These are phyloP conservation scores for Hiodon alosoides DNA, from an alignment of 2,113 vertebrate species.

Conservation along the genomic window DNA sequence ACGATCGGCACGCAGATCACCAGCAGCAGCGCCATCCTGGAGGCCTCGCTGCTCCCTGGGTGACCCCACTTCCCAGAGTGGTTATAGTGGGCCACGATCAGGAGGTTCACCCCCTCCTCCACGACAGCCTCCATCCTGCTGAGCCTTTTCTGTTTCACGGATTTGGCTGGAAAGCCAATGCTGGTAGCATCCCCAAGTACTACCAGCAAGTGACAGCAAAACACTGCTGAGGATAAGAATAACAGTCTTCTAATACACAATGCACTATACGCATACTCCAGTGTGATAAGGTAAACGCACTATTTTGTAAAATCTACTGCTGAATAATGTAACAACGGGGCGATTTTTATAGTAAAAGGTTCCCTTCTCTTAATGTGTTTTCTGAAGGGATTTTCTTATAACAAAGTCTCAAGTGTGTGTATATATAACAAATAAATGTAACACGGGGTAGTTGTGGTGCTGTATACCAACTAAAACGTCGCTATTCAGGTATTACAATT, in stretches of 20 bases:
- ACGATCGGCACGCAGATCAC: slow-evolving; percentile 63
- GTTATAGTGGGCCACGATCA: slow-evolving; percentile 65
- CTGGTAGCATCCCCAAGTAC: slow-evolving; percentile 33
- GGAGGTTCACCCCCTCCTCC: slow-evolving; percentile 54
- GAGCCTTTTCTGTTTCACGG: slow-evolving; percentile 40
- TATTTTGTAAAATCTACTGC: too few species aligned
- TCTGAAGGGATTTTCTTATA: too few species aligned
- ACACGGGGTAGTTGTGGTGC: too few species aligned
- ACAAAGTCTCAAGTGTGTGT: too few species aligned
- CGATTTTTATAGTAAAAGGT: too few species aligned
- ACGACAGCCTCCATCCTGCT: slow-evolving; percentile 47
- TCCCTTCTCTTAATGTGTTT: too few species aligned
- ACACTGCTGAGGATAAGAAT: neutral
- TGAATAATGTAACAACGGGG: neutral
- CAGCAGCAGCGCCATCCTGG: slow-evolving; percentile 58
- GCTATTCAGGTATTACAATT: too few species aligned
- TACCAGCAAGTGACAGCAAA: slow-evolving; percentile 4
- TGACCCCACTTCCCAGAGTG: slow-evolving; percentile 64
- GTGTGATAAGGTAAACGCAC: too few species aligned
- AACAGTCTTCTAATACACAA: neutral
- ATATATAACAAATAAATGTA: too few species aligned
- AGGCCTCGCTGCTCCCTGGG: slow-evolving; percentile 37
- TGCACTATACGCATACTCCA: too few species aligned
- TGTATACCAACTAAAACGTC: too few species aligned
- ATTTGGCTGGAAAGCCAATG: slow-evolving; percentile 43